Evolutionary conservation across 2,888 invertebrate genomes (phyloP).

Genomic region (Archaeoteleia sp.): DNA sequence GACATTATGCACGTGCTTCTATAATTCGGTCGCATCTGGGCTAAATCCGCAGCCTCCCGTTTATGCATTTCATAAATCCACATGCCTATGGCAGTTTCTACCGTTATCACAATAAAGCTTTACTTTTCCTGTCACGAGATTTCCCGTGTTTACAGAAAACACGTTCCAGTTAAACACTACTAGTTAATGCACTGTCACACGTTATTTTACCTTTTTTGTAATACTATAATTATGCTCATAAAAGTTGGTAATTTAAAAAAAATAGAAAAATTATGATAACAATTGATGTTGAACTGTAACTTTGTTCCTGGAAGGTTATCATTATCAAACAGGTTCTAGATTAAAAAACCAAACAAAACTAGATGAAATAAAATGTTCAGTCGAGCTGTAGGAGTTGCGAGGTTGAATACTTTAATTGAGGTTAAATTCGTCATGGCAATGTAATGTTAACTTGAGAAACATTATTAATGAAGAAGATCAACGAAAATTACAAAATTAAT

Average conservation of each 20-base stretch:
- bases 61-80: constrained; percentile 39
- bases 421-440: constrained; percentile 1
- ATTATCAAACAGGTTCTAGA: too few relatives aligned
- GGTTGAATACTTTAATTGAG: not conserved
- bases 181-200: too few relatives aligned
- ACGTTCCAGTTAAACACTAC: too few relatives aligned
- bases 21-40: constrained; percentile 45
- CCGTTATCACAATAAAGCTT: constrained; percentile 22
- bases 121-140: not conserved
- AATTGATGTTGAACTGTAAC: too few relatives aligned
- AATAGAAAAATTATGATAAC: too few relatives aligned
- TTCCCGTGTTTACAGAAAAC: not conserved
- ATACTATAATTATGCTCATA: too few relatives aligned
- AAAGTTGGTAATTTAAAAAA: too few relatives aligned
- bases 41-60: constrained; percentile 36
- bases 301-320: too few relatives aligned
- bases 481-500: too few relatives aligned
- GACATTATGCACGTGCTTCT: constrained; percentile 54
- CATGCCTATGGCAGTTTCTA: constrained; percentile 12
- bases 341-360: not conserved
- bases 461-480: too few relatives aligned
- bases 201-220: too few relatives aligned
- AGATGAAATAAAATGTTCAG: not conserved
- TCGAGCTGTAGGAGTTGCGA: not conserved
- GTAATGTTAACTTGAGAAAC: constrained; percentile 1